Evolutionary conservation across 2,888 invertebrate species (phyloP), one percentile per base, ranked within the genome.

Genomic region (Stenotaenia linearis): DNA sequence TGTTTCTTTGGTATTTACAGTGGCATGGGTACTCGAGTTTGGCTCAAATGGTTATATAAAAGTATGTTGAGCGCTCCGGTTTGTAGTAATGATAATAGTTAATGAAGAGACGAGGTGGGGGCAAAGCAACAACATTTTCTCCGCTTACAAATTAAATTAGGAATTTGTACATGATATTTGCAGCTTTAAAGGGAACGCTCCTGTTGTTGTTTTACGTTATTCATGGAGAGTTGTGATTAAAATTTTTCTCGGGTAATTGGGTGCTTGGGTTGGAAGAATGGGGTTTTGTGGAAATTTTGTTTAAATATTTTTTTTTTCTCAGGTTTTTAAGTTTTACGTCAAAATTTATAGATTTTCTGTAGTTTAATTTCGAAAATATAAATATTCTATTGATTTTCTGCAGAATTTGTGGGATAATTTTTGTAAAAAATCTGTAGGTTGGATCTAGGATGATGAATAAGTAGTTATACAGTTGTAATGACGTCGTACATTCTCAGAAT

Each of bases 71-170:
- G 25, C 25, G 23, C 25, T 25, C 2, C 10, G 6, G 25, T 61
- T 61, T 61, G 25, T 61, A 12, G 61, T 61, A 61, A 61, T 28
- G 61, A 61, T 61, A 61, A 61, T 61, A 61, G 61, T 61, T 61
- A 61, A 61, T 61, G 61, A 61, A 61, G 61, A 61, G 61, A 6
- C 61, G 25, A 61, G 61, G 23, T 61, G 56, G 23, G 61, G 61
- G 61, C 61, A 25, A 21, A 25, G 61, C 61, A 61, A 56, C 56
- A 56, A 61, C 61, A 61, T 12, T 61, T 61, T 23, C 61, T 23
- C 25, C 7, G 61, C 61, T 23, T 61, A 61, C 61, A 61, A 61
- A 61, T 61, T 61, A 28, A 61, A 61, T 61, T 61, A 61, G 61
- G 23, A 23, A 61, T 61, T 61, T 23, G 25, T 61, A 61, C 25